A percentile compares a stretch with the other conserved stretches of the same genome.
These are phyloP conservation scores for Notarius lentiginosus DNA, from an alignment of 2,113 vertebrate genomes.

Conservation along the genomic window DNA sequence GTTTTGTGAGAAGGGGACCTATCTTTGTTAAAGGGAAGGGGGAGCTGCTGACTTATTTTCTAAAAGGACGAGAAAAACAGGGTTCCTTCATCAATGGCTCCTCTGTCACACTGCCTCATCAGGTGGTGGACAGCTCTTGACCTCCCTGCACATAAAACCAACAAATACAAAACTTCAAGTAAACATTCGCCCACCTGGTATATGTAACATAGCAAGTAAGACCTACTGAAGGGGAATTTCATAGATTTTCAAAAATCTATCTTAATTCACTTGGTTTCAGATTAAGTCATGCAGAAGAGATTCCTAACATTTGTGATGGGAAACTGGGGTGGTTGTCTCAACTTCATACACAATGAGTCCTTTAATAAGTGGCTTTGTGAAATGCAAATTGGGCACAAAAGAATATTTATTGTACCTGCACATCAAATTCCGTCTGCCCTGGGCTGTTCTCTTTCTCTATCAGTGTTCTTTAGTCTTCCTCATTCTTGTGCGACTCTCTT, in stretches of 20 bases:
- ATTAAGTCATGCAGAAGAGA: not conserved
- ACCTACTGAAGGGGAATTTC: not conserved
- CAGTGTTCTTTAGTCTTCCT: not conserved
- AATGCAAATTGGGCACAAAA: not conserved
- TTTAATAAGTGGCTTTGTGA: too few species aligned
- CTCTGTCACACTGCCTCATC: conserved; percentile 87
- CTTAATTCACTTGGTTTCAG: not conserved
- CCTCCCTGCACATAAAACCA: conserved; percentile 31
- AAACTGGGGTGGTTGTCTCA: not conserved
- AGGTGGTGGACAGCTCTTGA: conserved; percentile 90
- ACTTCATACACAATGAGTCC: not conserved
- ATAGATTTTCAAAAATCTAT: not conserved
- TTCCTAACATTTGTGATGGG: not conserved
- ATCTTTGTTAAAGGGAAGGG: conserved; percentile 95
- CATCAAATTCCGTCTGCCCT: not conserved
- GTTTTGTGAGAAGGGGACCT: conserved; percentile 88
- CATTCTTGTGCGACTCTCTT: not conserved
- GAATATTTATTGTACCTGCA: not conserved
- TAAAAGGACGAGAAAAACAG: conserved; percentile 90
- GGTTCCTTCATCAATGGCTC: conserved; percentile 83
- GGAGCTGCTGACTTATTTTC: conserved; percentile 91
- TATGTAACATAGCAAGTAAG: conserved; percentile 22
- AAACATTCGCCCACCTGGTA: not conserved
- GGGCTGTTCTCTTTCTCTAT: not conserved
- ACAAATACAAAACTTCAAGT: conserved; percentile 15